Base-by-base conservation (phyloP, 2,797 vertebrate species). In the Amphiprion clarkii region DNA sequence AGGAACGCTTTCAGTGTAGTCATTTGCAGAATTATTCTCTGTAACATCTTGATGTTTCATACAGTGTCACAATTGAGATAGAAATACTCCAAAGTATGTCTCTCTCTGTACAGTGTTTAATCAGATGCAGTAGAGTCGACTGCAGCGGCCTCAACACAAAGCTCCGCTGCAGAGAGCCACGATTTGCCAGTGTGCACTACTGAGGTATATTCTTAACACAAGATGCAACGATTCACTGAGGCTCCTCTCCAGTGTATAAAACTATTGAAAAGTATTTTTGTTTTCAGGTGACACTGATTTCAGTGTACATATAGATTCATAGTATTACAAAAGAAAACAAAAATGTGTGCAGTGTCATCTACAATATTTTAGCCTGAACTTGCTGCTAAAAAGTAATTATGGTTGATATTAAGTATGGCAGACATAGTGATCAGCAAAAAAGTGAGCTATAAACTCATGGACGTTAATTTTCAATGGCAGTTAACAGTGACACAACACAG, bases 131-230 rank as follows among this genome's bases (percentile, higher is more conserved):
- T 57, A 63, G 59, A 82, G 73, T 75, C 5, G 39, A 68, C 71
- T 85, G 78, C 78, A 87, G 61, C 68, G 79, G 74, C 63, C 78
- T 63, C 61, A 59, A 81, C 60, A 82, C 63, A 88, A 84, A 83
- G 86, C 68, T 67, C 55, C 64, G 79, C 86, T 76, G 78, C 78
- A 55, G 60, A 83, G 77, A 77, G 62, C 48, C 60, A 78, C 72
- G 67, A 71, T 83, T 82, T 62, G 74, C 83, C 89, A 92, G 88
- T 89, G 85, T 89, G 74, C 76, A 90, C 83, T 86, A 89, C 79
- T 92, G 92, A 94, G 89, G 92, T 93, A 91, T 85, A 86, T 83
- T 82, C 83, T 78, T 68, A 76, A 78, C 71, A 55, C 46, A 21
- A 81, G 48, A 59, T 80, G 79, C 70, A 74, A 81, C 76, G 70